Base-by-base conservation (phyloP, 37 sponge, comb jelly and placozoan species). In the Hormiphora californensis region DNA sequence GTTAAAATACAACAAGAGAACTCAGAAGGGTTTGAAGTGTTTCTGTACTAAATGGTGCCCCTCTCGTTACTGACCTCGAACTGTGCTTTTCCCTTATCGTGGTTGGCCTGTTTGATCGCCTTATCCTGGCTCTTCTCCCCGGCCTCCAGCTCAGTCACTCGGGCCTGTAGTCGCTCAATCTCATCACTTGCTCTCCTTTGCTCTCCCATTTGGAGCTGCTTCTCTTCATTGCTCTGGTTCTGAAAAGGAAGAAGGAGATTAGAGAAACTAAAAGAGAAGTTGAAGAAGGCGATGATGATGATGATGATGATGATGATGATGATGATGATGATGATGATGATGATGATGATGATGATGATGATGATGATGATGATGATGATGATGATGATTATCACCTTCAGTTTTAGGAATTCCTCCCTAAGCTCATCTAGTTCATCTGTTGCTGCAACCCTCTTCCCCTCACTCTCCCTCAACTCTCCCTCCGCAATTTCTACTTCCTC, bases 401-500 rank as follows among this genome's bases (percentile, higher is more conserved):
- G n/a, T 21, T 73, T 73, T n/a, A 73, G 44, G 46, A 73, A 36
- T 33, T 73, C 36, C 44, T 73, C 81, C 22, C 38, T 39, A 3
- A 73, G 81, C 25, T 73, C 81, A 41, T 73, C 81, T 22, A 73
- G 44, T 32, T 27, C 81, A 21, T 73, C 81, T 36, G 81, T 73
- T 36, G 43, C 25, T 1, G 3, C 44, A 7, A 73, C 81, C 38
- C 35, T 73, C 81, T 36, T 73, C 15, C 21, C 36, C 81, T 73
- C 36, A 0, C 36, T 46, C 25, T 73, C 27, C 22, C 38, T 39
- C 23, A 73, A 33, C 23, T 73, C 81, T 36, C 43, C 81, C 44
- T 73, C 81, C 81, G 38, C 27, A 8, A 73, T 22, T 40, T 73
- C 81, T 33, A 73, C 46, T 41, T 73, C 81, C 44, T 73, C 81